Base-by-base conservation (phyloP, 2,888 invertebrate species). In the Erebia epiphron region DNA sequence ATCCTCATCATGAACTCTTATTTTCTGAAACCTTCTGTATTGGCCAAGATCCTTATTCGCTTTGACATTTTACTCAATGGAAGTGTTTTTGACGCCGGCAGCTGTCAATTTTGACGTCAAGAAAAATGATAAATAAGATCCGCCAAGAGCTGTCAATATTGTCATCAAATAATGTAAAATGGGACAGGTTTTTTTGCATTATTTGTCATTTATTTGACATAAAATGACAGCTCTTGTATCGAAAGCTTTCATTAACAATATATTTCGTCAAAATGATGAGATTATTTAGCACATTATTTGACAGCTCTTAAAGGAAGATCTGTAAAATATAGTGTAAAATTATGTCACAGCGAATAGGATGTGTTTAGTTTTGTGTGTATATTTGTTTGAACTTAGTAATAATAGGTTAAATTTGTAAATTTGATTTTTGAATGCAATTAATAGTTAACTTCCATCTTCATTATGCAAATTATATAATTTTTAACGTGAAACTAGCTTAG, bases 361-460 rank as follows among this genome's bases (percentile, higher is more conserved):
- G 41, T 13, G 52, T 64, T 35, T 54, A 67, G 58, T 87, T 88
- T 87, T 89, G 88, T 88, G 88, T 91, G 91, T 91, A 92, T 90
- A 91, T 91, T 90, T 88, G 91, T 91, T 92, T 88, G 83, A 80
- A 76, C 78, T 78, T 89, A 90, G 87, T 79, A 62, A 61, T 87
- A 90, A 84, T 92, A 91, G 90, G 86, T 86, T 90, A 88, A 89
- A 90, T 89, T 86, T 90, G 89, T 90, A 89, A 90, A 90, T 88
- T 84, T 85, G 67, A 60, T 68, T 62, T 67, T 62, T 69, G 46
- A 69, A 68, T 46, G 63, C 67, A 68, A 68, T 71, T 65, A 61
- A 69, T 62, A 62, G 58, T 71, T 80, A 79, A 78, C 75, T 74
- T 73, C 75, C 70, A 73, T 75, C 58, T 75, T 74, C 68, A 74